A percentile compares a stretch with the other conserved stretches of the same genome.
These are phyloP conservation scores for Uropetala carovei DNA, from an alignment of 2,888 invertebrate species.

Conservation along the genomic window DNA sequence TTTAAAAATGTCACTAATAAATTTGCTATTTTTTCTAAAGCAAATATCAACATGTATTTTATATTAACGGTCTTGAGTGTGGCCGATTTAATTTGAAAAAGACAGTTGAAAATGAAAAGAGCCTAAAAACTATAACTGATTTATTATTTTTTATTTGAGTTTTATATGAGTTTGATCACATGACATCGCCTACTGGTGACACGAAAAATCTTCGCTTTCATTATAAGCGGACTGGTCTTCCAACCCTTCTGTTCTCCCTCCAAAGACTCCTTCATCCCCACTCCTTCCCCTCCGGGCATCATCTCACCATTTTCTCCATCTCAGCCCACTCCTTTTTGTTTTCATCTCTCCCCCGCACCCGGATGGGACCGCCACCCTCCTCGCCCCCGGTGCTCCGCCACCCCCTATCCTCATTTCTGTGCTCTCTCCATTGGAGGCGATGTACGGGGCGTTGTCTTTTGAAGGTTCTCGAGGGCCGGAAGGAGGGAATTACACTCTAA, in stretches of 20 bases:
- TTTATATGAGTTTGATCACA: too few relatives aligned
- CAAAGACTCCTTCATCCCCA: not conserved
- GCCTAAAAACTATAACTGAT: too few relatives aligned
- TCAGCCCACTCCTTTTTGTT: slow-evolving; percentile 15
- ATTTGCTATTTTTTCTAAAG: too few relatives aligned
- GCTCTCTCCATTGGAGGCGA: slow-evolving; percentile 25
- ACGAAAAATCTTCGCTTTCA: not conserved
- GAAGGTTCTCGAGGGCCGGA: slow-evolving; percentile 50
- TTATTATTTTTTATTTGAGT: too few relatives aligned
- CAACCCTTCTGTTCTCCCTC: not conserved
- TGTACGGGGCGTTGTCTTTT: slow-evolving; percentile 33
- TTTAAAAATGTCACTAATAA: too few relatives aligned
- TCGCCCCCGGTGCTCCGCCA: not conserved
- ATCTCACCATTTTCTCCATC: slow-evolving; percentile 32
- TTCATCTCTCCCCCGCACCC: slow-evolving; percentile 13
- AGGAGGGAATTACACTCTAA: slow-evolving; percentile 52
- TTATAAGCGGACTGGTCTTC: not conserved
- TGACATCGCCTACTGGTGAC: not conserved
- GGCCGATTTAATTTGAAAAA: too few relatives aligned
- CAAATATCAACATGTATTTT: too few relatives aligned
- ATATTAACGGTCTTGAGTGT: too few relatives aligned
- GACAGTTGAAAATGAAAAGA: too few relatives aligned
- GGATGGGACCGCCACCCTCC: not conserved
- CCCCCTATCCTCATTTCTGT: slow-evolving; percentile 21
- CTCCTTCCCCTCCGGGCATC: not conserved